Evolutionary conservation across 2,797 vertebrate species (phyloP), one percentile per base, ranked within the genome.

Genomic region (Coregonus suidteri): DNA sequence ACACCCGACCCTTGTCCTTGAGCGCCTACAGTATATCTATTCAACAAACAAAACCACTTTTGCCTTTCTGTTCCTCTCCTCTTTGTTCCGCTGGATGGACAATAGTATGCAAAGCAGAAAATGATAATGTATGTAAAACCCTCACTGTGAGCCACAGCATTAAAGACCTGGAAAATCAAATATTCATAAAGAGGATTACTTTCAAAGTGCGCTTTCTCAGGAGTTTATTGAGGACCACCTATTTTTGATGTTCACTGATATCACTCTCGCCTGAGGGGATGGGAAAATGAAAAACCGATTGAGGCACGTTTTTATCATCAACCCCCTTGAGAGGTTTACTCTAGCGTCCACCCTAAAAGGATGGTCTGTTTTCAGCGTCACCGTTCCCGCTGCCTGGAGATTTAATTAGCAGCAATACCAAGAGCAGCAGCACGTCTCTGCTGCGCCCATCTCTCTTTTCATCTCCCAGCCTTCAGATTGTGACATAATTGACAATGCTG

Each of bases 181-280:
- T 51, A 53, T 75, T 53, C 14, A 52, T 25, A 59, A 35, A 64
- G 64, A 16, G 35, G 59, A n/a, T 20, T 16, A 41, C 59, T 65
- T 56, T 65, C 59, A 74, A 65, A 65, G 59, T 64, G 73, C 4
- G 11, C 6, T 47, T 30, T 65, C 73, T 64, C 59, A 25, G 20
- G 3, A 31, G 11, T 20, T 7, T 13, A 13, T 52, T 71, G 7
- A 71, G 20, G 34, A 71, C n/a, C 69, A 71, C 47, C 69, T 52
- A 20, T 71, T 71, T 71, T 25, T 52, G 69, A 51, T 71, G 69
- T 4, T 71, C 7, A 51, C 69, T 47, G 69, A 16, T 52, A 25
- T 25, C 69, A 71, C 20, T 51, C n/a, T 30, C n/a, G 3, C n/a
- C 37, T 52, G 37, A 71, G 20, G 7, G 41, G n/a, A 71, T 68